Evolutionary conservation across 2,888 invertebrate species (phyloP).

Genomic region (Lingula anatina): DNA sequence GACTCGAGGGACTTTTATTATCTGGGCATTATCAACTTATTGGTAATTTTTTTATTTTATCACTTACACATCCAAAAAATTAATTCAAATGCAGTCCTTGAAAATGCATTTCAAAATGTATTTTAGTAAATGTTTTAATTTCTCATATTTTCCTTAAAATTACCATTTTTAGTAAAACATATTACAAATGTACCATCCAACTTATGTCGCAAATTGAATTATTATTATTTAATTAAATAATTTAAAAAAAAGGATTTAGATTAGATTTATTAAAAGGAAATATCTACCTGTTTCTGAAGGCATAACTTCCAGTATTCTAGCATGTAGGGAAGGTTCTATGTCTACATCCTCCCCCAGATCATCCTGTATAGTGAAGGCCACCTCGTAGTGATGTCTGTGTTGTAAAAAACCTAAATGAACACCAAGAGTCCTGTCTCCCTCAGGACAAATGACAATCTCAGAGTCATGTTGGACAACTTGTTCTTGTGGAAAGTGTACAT

Average conservation of each 20-base stretch:
- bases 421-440: constrained; percentile 23
- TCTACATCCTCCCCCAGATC: constrained; percentile 29
- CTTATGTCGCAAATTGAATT: too few species aligned
- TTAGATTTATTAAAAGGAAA: not conserved
- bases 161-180: not conserved
- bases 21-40: too few species aligned
- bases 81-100: too few species aligned
- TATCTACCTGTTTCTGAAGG: constrained; percentile 38
- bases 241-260: not conserved
- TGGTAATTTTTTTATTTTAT: too few species aligned
- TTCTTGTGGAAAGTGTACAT: constrained; percentile 28
- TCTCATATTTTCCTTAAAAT: not conserved
- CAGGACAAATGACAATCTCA: constrained; percentile 34
- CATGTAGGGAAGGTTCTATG: constrained; percentile 34
- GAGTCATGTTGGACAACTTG: constrained; percentile 33
- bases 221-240: not conserved
- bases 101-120: too few species aligned
- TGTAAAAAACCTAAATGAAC: constrained; percentile 51
- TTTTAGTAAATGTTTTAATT: too few species aligned
- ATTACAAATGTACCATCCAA: not conserved
- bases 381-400: constrained; percentile 44
- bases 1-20: too few species aligned
- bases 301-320: constrained; percentile 20
- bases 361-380: constrained; percentile 32
- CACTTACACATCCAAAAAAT: too few species aligned